A percentile compares a stretch with the other conserved stretches of the same genome.
These are phyloP conservation scores for Heliconius hermathena DNA, from an alignment of 1,140 invertebrate genomes.

Conservation along the genomic window DNA sequence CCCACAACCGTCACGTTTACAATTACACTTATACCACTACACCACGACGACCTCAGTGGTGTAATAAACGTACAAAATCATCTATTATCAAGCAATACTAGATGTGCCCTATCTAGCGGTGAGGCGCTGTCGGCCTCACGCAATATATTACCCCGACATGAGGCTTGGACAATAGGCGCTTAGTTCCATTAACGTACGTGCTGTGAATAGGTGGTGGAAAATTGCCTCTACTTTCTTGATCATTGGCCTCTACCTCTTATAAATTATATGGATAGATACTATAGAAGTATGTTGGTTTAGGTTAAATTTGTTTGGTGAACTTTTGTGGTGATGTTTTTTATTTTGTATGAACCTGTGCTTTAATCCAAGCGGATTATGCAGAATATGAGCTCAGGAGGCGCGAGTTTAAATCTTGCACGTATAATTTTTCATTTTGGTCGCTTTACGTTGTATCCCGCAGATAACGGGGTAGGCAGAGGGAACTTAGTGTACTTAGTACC, in stretches of 20 bases:
- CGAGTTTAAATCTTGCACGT: too few species aligned
- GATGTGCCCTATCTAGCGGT: not conserved
- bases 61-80: not conserved
- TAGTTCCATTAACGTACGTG: conserved; percentile 10
- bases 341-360: not conserved
- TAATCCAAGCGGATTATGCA: too few species aligned
- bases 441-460: not conserved
- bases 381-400: too few species aligned
- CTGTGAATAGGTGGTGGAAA: not conserved
- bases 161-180: conserved; percentile 10
- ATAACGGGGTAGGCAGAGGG: not conserved
- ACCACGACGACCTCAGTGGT: too few species aligned
- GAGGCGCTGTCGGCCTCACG: conserved; percentile 8
- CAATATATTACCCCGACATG: conserved; percentile 5
- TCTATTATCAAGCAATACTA: not conserved
- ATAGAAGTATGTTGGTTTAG: not conserved
- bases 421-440: too few species aligned
- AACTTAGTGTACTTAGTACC: not conserved
- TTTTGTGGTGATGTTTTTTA: not conserved
- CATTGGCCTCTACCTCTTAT: not conserved
- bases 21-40: too few species aligned
- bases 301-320: not conserved
- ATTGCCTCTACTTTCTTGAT: not conserved
- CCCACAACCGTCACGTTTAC: too few species aligned
- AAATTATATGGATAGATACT: not conserved